Percentiles rank a stretch among this genome's conserved stretches.
phyloP scores from a whole-genome alignment of 2,797 vertebrate genomes.

The Crenichthys baileyi region DNA sequence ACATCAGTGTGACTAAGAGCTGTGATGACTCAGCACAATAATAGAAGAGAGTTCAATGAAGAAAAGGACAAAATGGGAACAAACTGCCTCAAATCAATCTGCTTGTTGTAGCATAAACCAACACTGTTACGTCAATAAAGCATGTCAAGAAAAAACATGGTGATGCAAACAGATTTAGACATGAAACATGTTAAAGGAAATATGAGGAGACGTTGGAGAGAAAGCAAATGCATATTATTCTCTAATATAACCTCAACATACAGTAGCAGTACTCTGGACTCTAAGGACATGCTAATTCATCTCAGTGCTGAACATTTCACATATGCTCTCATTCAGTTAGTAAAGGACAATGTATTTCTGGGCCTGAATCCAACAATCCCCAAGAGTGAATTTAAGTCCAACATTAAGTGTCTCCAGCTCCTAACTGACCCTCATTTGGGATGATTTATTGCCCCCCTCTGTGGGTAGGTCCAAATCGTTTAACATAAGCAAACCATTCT shows the following conservation, averaged over 20 bases:
- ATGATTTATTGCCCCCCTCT: conserved; percentile 75
- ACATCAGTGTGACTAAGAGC: conserved; percentile 48
- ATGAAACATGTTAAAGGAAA: conserved; percentile 1
- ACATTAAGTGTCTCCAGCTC: conserved; percentile 63
- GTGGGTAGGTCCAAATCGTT: conserved; percentile 75
- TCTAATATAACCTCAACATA: background rate
- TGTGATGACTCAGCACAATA: conserved; percentile 54
- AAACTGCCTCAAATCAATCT: conserved; percentile 36
- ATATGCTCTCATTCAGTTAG: conserved; percentile 21
- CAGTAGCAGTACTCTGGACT: background rate
- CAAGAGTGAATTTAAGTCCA: conserved; percentile 72
- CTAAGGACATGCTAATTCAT: conserved; percentile 9
- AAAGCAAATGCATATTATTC: background rate
- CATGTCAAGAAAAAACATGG: conserved; percentile 8
- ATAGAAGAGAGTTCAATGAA: conserved; percentile 6
- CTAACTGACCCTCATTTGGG: conserved; percentile 77
- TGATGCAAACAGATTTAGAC: conserved; percentile 18
- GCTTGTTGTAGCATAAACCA: conserved; percentile 28
- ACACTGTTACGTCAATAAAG: conserved; percentile 29
- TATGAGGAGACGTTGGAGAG: background rate
- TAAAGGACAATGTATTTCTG: conserved; percentile 67
- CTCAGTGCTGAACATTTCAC: conserved; percentile 14
- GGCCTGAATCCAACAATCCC: conserved; percentile 69
- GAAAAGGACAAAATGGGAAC: conserved; percentile 30
- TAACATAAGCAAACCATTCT: conserved; percentile 74